Conservation (phyloP, 2,113 vertebrate genomes). For the Hippocampus comes region DNA sequence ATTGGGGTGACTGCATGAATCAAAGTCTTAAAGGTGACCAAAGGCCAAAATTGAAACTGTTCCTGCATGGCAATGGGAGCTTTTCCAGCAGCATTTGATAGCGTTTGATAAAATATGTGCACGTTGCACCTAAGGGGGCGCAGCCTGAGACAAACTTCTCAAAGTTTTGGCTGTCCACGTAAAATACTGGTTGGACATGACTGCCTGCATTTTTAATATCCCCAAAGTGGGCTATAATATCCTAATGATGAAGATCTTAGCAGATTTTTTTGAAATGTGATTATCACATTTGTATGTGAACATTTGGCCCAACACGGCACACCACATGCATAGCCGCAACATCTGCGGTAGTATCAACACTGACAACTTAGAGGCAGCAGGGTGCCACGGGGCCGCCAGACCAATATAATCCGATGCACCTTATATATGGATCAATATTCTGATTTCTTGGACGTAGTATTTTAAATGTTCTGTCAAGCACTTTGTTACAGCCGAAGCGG, state of each 20-base stretch:
- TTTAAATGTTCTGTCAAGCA: too few species aligned
- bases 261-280: too few species aligned
- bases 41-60: background rate
- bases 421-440: too few species aligned
- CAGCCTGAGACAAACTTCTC: background rate
- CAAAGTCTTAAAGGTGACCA: slow-evolving; percentile 1
- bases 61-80: background rate
- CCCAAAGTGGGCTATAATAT: too few species aligned
- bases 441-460: too few species aligned
- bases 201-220: background rate
- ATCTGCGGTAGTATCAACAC: too few species aligned
- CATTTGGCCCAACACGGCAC: too few species aligned
- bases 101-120: background rate
- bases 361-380: too few species aligned
- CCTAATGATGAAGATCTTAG: too few species aligned
- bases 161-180: background rate
- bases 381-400: background rate
- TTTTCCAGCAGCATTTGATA: background rate
- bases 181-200: background rate
- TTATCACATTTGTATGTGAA: too few species aligned
- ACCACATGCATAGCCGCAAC: too few species aligned
- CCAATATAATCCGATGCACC: background rate
- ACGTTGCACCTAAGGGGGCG: background rate
- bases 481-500: too few species aligned
- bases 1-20: slow-evolving; percentile 2